Evolutionary conservation across 1,140 invertebrate species (phyloP).

Genomic region (Solenopsis invicta): DNA sequence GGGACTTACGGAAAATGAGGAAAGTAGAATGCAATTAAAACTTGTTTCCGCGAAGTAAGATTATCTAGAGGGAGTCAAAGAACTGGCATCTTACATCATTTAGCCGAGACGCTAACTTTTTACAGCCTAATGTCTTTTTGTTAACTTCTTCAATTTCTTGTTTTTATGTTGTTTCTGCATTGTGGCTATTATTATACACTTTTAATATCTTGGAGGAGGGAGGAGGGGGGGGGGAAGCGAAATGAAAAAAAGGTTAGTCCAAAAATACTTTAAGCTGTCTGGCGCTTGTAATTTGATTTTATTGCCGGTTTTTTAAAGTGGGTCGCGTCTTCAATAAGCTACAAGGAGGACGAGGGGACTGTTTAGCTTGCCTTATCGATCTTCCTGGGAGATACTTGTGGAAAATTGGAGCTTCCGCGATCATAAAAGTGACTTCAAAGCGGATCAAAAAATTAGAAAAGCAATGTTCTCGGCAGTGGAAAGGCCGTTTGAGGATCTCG

Average conservation of each 20-base stretch:
- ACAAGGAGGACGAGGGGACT: neutral
- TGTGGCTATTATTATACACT: neutral
- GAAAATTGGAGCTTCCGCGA: conserved; percentile 47
- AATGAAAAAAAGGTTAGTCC: neutral
- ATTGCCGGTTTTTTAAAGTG: conserved; percentile 14
- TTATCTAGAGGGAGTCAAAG: conserved; percentile 37
- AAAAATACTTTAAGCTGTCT: conserved; percentile 19
- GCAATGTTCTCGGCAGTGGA: conserved; percentile 45
- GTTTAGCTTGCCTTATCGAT: conserved; percentile 49
- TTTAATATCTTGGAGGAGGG: conserved; percentile 2
- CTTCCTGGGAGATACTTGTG: conserved; percentile 5
- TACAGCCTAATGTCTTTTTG: neutral
- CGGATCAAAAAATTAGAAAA: conserved; percentile 64
- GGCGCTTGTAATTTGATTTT: conserved; percentile 10
- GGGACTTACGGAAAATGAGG: conserved; percentile 50
- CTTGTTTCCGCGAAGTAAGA: conserved; percentile 46
- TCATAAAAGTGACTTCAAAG: conserved; percentile 42
- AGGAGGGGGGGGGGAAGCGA: neutral
- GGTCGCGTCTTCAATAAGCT: conserved; percentile 33
- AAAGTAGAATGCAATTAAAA: conserved; percentile 64
- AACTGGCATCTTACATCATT: conserved; percentile 43
- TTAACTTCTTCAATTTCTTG: neutral
- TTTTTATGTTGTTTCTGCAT: conserved; percentile 4
- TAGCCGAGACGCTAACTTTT: conserved; percentile 36
- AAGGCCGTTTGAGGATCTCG: conserved; percentile 29